Base-by-base conservation (phyloP, 2,888 invertebrate species). In the Plemyria rubiginata region DNA sequence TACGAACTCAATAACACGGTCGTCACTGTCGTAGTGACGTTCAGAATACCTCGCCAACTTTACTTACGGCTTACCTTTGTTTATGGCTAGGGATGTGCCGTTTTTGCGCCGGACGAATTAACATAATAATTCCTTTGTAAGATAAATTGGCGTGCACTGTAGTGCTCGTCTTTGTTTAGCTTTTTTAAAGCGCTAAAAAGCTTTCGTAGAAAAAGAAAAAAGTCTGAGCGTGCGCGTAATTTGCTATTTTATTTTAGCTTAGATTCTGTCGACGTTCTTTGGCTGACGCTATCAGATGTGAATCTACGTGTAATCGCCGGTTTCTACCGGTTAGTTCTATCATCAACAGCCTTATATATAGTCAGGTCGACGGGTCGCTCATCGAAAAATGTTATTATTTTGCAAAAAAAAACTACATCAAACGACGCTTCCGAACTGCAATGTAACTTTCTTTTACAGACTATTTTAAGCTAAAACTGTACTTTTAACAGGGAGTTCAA, bases 81-180 rank as follows among this genome's bases (percentile, higher is more conserved):
- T 74, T 72, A 79, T 76, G 60, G 67, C 68, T 54, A 46, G 58
- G 63, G 70, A 72, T 70, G 71, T 72, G 60, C 70, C 67, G 70
- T 74, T 77, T 72, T 73, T 69, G 61, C 71, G 70, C 71, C 59
- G 68, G 66, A 68, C 59, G 66, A 74, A 77, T 78, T 78, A 76
- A 70, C 78, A 75, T 77, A 76, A 78, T 76, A 78, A 77, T 76
- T 76, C 72, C 66, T 70, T 62, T 61, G 65, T 54, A 67, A 65
- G 66, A 66, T 72, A 72, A 70, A 62, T 72, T 60, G 55, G 66
- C 61, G 62, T 46, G 55, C 58, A 58, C 56, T 68, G 59, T 63
- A 62, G 63, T 56, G 51, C 65, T 63, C 28, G 62, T 62, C 57
- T 66, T 70, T 68, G 63, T 67, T 67, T 56, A 60, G 62, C 60